Conservation (phyloP, 2,797 vertebrate genomes). For the Rhodeus uyekii region DNA sequence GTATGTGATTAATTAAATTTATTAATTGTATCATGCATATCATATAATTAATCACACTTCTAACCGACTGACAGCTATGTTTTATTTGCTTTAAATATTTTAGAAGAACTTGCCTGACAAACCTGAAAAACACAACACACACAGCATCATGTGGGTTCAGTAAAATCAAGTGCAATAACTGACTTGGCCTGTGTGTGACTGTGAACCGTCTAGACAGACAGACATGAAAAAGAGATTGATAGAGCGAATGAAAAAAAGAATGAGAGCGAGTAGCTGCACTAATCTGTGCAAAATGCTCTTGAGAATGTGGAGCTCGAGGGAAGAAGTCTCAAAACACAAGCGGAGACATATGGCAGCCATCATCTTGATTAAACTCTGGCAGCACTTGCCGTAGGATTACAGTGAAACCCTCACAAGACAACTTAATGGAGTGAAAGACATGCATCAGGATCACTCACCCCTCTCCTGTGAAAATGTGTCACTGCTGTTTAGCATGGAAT, state of each 20-base stretch:
- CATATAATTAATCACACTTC: not conserved
- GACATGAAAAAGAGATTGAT: not conserved
- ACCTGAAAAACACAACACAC: not conserved
- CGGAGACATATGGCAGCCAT: conserved; percentile 79
- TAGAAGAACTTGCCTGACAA: not conserved
- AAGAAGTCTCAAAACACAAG: conserved; percentile 59
- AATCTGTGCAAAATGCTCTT: conserved; percentile 39
- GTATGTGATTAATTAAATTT: not conserved
- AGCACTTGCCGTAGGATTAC: conserved; percentile 72
- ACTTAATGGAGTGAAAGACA: conserved; percentile 80
- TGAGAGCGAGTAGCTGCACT: conserved; percentile 26
- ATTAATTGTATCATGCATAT: not conserved
- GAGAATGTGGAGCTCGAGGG: conserved; percentile 24
- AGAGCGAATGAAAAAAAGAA: not conserved
- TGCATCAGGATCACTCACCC: conserved; percentile 60
- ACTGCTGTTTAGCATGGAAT: conserved; percentile 28
- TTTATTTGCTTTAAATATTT: not conserved
- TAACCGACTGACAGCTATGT: not conserved
- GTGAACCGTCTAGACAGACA: not conserved
- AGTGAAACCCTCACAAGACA: conserved; percentile 87
- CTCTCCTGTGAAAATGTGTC: conserved; percentile 46
- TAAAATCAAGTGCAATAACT: not conserved
- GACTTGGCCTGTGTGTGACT: not conserved
- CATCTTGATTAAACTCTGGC: conserved; percentile 81
- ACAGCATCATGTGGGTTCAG: not conserved